A percentile compares a stretch with the other conserved stretches of the same genome.
Conservation (phyloP, 2,113 vertebrate species). For the Butastur rufipennis region DNA sequence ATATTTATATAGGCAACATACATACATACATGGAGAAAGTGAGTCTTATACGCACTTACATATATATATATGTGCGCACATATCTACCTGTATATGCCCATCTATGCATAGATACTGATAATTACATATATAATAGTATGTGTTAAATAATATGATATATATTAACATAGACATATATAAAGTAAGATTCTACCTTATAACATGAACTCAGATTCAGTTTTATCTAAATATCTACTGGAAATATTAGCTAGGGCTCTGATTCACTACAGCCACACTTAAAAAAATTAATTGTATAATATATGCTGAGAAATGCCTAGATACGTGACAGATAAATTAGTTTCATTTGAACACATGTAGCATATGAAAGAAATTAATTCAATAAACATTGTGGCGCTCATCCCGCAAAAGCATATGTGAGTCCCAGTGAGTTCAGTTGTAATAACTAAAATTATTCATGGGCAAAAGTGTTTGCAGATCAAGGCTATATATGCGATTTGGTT, state of each 20-base stretch:
- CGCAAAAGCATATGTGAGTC: constrained; percentile 3
- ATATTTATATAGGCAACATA: background rate
- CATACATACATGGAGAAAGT: background rate
- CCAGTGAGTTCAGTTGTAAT: constrained; percentile 26
- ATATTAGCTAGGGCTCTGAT: background rate
- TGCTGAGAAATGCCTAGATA: constrained; percentile 1
- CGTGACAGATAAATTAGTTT: background rate
- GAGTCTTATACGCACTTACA: background rate
- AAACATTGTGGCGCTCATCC: background rate
- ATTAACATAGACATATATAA: background rate
- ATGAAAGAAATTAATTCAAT: constrained; percentile 49
- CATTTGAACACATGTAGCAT: background rate
- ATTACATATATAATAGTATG: background rate
- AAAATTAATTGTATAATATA: background rate
- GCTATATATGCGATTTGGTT: background rate
- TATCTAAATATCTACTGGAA: background rate
- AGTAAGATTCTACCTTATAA: background rate
- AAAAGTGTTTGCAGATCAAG: constrained; percentile 43
- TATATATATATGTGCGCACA: background rate
- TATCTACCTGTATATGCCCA: background rate
- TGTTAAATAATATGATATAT: background rate
- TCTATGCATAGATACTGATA: background rate
- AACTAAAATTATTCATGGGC: constrained; percentile 47
- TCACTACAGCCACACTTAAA: background rate
- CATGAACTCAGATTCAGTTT: background rate